Base-by-base conservation (phyloP, 2,888 invertebrate species). In the Cryptocephalus moraei region DNA sequence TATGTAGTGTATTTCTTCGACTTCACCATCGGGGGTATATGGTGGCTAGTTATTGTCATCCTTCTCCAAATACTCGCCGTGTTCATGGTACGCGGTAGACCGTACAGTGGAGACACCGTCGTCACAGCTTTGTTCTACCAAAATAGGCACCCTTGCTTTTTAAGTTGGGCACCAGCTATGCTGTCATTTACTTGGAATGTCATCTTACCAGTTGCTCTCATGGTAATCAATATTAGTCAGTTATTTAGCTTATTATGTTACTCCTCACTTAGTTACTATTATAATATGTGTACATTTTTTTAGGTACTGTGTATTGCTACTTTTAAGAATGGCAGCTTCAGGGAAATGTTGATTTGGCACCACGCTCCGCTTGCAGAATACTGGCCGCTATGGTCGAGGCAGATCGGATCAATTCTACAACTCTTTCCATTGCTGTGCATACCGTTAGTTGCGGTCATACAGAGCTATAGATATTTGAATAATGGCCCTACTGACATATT, bases 141-240 rank as follows among this genome's bases (percentile, higher is more conserved):
- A 48, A 73, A 68, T 57, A 62, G 65, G 11, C 67, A 73, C 10
- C 64, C 72, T 1, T 69, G 71, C 13, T 63, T 73, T 49, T 72
- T 68, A 60, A 78, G 64, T 50, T 82, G 74, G 75, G 78, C 80
- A 8, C 84, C 82, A 6, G 81, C 85, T 9, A 70, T 90, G 50
- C 68, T 88, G 14, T 85, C 87, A 4, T 88, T 92, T 64, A 84
- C 84, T 0, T 93, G 92, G 92, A 92, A 89, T 62, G 87, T 92
- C 2, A 74, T 91, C 45, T 69, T 91, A 59, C 91, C 92, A 1
- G 86, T 91, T 45, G 78, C 85, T 8, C 72, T 91, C 44, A 81
- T 90, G 73, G 88, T 91, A 61, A 73, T 75, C 46, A 45, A 32
- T 46, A 22, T 22, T 22, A 22, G 22, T 22, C 6, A 22, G 6